Conservation (phyloP, 2,113 vertebrate species). For the Urocynchramus pylzowi region DNA sequence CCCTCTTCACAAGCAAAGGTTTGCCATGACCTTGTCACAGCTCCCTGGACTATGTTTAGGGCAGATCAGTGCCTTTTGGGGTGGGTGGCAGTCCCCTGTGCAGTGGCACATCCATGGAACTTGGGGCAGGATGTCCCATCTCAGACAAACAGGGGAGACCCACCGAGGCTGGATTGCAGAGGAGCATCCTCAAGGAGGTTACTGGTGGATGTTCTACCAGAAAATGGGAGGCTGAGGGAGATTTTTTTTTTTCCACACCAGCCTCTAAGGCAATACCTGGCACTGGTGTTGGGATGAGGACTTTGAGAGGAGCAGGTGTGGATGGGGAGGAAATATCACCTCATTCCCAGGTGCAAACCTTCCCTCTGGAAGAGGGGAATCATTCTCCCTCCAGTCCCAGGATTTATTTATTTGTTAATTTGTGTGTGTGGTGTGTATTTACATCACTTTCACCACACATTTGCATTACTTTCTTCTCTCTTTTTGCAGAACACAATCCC, state of each 20-base stretch:
- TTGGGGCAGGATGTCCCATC: neutral
- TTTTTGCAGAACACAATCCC: neutral
- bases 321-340: neutral
- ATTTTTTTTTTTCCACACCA: neutral
- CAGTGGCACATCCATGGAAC: fast-evolving
- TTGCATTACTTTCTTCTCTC: neutral
- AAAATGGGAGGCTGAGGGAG: neutral
- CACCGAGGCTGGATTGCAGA: fast-evolving
- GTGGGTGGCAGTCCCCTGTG: neutral
- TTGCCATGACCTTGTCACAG: neutral
- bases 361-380: neutral
- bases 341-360: neutral
- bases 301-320: neutral
- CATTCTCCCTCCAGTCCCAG: neutral
- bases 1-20: neutral
- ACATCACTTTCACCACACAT: neutral
- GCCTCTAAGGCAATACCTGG: neutral
- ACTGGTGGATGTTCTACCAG: neutral
- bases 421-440: neutral
- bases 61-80: neutral
- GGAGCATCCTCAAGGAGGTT: neutral
- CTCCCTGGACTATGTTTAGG: neutral
- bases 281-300: neutral
- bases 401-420: neutral
- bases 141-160: neutral